Evolutionary conservation across 2,113 vertebrate species (phyloP), one percentile per base, ranked within the genome.

Genomic region (Sciurus niger): DNA sequence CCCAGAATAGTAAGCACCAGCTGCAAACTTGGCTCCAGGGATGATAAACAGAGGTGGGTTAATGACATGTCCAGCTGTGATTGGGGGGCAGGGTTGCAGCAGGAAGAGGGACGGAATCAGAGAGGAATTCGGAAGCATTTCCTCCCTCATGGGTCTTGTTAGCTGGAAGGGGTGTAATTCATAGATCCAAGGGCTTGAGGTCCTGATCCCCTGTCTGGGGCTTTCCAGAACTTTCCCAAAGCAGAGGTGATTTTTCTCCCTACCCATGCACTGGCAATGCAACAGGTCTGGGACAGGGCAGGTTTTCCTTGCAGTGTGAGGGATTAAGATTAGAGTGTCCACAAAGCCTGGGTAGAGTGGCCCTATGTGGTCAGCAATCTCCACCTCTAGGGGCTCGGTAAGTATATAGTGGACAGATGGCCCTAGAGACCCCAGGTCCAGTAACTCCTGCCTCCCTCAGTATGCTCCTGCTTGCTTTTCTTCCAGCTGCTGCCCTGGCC

Each of bases 401-500:
- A 83, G 74, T 6, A 10, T 37, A 70, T 4, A 11, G 80, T 32
- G 8, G 80, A n/a, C 28, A 9, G 24, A 30, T 48, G 63, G 20
- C 58, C 46, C 86, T 22, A 17, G 63, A 11, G 30, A 28, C 16
- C 67, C 65, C 46, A 8, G 2, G 8, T 37, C 51, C 9, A 3
- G 78, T 9, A 53, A 25, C 22, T 40, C 22, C 60, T 79, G 12
- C 53, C 28, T 4, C 24, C 82, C 68, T 89, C 67, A 76, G 11
- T 34, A n/a, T 89, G 72, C 63, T 98, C 98, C 97, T 98, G 51
- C 97, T 98, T 89, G 89, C 96, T 48, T 37, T 96, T 22, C 34
- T 98, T 63, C 83, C 97, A 48, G 92, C 93, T 24, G 98, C 97
- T 94, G 97, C 98, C 9, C 92, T 98, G 92, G 98, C 97, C 97